Evolutionary conservation across 2,888 invertebrate species (phyloP).

Genomic region (Sabatieria punctata): DNA sequence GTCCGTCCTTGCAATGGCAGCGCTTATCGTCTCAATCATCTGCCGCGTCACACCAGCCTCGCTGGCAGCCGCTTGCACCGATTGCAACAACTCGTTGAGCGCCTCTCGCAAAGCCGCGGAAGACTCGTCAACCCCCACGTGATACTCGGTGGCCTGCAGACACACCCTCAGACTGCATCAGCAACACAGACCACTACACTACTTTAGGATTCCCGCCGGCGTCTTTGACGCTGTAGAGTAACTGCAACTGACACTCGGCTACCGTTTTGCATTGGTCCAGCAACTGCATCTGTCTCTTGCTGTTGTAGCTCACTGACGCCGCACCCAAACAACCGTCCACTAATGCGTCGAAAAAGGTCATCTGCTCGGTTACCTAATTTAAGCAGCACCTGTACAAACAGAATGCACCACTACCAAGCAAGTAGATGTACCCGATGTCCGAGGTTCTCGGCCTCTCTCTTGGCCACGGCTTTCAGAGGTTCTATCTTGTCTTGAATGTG

Average conservation of each 20-base stretch:
- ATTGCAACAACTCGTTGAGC: slow-evolving; percentile 53
- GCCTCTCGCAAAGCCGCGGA: slow-evolving; percentile 58
- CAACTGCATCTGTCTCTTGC: slow-evolving; percentile 63
- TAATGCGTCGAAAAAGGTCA: slow-evolving; percentile 55
- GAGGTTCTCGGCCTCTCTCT: slow-evolving; percentile 74
- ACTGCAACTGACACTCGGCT: slow-evolving; percentile 70
- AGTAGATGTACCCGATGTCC: slow-evolving; percentile 56
- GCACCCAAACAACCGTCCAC: slow-evolving; percentile 59
- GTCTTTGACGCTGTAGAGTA: slow-evolving; percentile 65
- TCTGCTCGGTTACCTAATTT: slow-evolving; percentile 40
- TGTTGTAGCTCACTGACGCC: slow-evolving; percentile 70
- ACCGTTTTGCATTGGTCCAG: slow-evolving; percentile 77
- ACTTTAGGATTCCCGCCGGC: slow-evolving; percentile 81
- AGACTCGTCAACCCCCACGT: slow-evolving; percentile 65
- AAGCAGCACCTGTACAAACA: slow-evolving; percentile 19
- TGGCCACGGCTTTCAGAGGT: slow-evolving; percentile 63
- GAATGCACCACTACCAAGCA: slow-evolving; percentile 6
- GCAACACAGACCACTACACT: slow-evolving; percentile 1
- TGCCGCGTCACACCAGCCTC: slow-evolving; percentile 60
- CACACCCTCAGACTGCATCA: slow-evolving; percentile 2
- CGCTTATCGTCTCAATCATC: slow-evolving; percentile 70
- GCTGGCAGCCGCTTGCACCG: slow-evolving; percentile 42
- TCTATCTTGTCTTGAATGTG: slow-evolving; percentile 70
- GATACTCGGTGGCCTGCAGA: slow-evolving; percentile 49
- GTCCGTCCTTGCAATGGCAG: slow-evolving; percentile 49